These are phyloP conservation scores for Pachymerium ferrugineum DNA, from an alignment of 2,888 invertebrate genomes.

Conservation along the genomic window DNA sequence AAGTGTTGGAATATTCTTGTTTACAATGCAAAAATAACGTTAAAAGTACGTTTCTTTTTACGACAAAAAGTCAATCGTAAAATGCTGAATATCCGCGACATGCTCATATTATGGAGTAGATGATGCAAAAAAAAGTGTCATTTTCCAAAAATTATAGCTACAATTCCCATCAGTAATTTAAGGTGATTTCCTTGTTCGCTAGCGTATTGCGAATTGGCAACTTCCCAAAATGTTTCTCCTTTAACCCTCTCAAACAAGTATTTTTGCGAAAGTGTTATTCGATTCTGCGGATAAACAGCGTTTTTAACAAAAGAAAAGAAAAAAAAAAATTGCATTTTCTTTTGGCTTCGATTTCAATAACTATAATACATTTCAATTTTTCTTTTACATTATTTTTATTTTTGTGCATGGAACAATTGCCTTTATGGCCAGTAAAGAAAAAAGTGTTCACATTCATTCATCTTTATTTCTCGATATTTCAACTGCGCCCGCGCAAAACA, in stretches of 20 bases:
- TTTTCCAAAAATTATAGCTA: background rate
- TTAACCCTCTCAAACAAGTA: slow-evolving; percentile 5
- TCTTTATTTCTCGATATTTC: slow-evolving; percentile 2
- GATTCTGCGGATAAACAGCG: slow-evolving; percentile 10
- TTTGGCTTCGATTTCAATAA: background rate
- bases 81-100: background rate
- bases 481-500: background rate
- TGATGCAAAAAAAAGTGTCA: background rate
- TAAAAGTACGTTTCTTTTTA: too few relatives aligned
- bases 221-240: slow-evolving; percentile 8
- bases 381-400: background rate
- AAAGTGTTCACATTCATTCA: background rate
- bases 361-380: background rate
- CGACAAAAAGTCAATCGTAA: background rate
- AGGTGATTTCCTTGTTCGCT: slow-evolving; percentile 20
- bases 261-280: slow-evolving; percentile 7
- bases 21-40: background rate
- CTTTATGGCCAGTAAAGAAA: background rate
- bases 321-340: background rate
- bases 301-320: background rate
- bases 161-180: slow-evolving; percentile 5
- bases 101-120: background rate
- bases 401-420: background rate
- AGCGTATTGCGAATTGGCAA: slow-evolving; percentile 20
- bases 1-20: background rate